Evolutionary conservation across 2,888 invertebrate species (phyloP), one percentile per base, ranked within the genome.

Genomic region (Lithophane socia): DNA sequence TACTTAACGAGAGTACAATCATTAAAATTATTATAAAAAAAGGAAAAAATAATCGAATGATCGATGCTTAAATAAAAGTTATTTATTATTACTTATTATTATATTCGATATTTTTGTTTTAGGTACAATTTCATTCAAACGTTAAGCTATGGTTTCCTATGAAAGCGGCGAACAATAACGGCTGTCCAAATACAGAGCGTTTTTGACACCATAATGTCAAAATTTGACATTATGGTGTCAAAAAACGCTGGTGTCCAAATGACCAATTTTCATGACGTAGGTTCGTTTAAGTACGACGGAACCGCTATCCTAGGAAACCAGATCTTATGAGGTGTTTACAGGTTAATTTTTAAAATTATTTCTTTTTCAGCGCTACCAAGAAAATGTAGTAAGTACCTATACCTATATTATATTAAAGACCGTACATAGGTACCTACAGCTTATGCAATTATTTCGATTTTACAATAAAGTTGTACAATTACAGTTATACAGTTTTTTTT

Each of bases 21-120:
- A 18, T 29, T 29, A 60, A 58, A 29, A 29, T 1, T 24, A 58
- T 16, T 29, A 58, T 8, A 8, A 58, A 58, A 24, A 47, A 18
- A 12, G 3, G 18, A 3, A 24, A 65, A 52, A 24, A 2, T 13
- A 21, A 18, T 12, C 3, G 24, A 8, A 13, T 21, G 12, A 13
- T 49, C 1, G 8, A 29, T 21, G 13, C 49, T 67, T 67, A 29
- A 29, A 52, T 67, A 29, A 24, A 49, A 49, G 8, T 49, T 21
- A 66, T 37, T 37, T 37, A 37, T 18, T 49, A 18, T 8, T 29
- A 29, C 29, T 29, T 67, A 66, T 13, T 58, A 58, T 24, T n/a
- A 65, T 47, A 29, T 67, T 37, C 29, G 13, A 21, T 49, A 49
- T 21, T 67, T 60, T 67, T 52, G 21, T 29, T 67, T 67, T 52